phyloP scores from a whole-genome alignment of 2,113 vertebrate species.

The Oenanthe melanoleuca region DNA sequence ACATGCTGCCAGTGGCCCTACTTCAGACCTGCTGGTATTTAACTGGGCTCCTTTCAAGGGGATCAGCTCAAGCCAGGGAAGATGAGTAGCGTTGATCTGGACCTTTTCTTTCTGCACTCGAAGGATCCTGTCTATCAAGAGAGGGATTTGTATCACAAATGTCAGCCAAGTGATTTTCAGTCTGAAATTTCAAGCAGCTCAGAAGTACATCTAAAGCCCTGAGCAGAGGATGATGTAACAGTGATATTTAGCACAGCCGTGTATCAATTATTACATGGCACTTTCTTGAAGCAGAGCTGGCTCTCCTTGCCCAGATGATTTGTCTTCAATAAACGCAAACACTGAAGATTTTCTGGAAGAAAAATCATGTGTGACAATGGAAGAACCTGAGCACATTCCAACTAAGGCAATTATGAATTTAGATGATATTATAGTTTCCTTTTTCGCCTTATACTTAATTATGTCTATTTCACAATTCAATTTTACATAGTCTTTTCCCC shows the following conservation, averaged over 20 bases:
- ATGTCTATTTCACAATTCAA: background rate
- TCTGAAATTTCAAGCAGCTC: background rate
- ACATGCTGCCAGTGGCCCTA: background rate
- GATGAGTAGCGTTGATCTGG: accelerated
- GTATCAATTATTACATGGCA: background rate
- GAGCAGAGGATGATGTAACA: background rate
- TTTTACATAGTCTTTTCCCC: background rate
- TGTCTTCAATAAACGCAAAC: background rate
- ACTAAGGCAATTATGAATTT: background rate
- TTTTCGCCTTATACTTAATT: background rate
- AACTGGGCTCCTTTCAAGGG: background rate
- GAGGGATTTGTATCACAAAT: background rate
- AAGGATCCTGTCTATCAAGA: background rate
- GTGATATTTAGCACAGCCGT: background rate
- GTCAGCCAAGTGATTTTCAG: background rate
- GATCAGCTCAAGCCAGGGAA: background rate
- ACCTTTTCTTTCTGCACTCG: background rate
- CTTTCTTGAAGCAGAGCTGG: background rate
- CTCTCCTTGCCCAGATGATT: background rate
- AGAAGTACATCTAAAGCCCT: background rate
- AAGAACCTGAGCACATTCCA: background rate
- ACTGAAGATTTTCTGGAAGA: background rate
- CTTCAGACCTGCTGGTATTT: background rate
- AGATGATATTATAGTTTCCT: background rate
- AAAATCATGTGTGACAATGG: background rate